These are phyloP conservation scores for Cephus runcator DNA, from an alignment of 2,888 invertebrate species.

Conservation along the genomic window DNA sequence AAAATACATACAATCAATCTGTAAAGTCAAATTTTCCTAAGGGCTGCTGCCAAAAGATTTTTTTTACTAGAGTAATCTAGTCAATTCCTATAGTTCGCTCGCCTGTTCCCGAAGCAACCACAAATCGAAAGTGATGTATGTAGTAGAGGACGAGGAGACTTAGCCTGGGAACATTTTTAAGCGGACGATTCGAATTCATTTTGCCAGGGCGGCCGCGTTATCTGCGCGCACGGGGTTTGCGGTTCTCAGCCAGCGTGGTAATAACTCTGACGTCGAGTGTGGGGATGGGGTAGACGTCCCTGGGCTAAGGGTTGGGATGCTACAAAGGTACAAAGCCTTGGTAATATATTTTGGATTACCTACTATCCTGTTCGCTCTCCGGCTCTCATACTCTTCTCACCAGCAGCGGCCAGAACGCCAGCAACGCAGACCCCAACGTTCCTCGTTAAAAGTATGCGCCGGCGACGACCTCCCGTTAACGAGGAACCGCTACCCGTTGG, in stretches of 20 bases:
- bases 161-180: not conserved
- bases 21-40: not conserved
- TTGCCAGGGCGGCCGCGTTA: constrained; percentile 39
- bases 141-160: not conserved
- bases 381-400: not conserved
- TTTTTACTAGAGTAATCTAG: not conserved
- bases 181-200: constrained; percentile 27
- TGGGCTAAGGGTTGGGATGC: constrained; percentile 28
- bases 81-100: not conserved
- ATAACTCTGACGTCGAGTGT: constrained; percentile 38
- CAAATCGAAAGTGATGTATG: not conserved
- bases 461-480: not conserved
- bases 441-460: constrained; percentile 50
- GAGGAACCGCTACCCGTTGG: not conserved
- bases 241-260: constrained; percentile 46
- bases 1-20: not conserved
- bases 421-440: constrained; percentile 13
- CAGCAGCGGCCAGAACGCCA: not conserved
- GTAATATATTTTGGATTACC: constrained; percentile 58
- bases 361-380: constrained; percentile 8
- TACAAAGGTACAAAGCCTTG: constrained; percentile 58
- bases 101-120: not conserved
- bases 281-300: not conserved
- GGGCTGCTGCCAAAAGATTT: not conserved
- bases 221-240: constrained; percentile 44